phyloP scores from a whole-genome alignment of 1,140 invertebrate genomes.

The Pentalonia nigronervosa region DNA sequence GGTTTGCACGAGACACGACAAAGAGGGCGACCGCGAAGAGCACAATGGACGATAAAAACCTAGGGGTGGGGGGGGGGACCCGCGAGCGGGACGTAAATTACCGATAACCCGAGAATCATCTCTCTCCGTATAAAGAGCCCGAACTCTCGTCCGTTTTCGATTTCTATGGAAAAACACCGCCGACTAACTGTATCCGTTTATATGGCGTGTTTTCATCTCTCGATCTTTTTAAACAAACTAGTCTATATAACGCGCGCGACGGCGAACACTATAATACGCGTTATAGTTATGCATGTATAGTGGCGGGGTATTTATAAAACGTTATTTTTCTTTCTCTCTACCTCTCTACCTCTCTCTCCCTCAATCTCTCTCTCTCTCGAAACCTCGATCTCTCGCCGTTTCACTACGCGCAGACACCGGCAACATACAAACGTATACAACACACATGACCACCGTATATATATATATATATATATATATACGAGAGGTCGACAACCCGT shows the following conservation, averaged over 20 bases:
- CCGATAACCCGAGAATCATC: neutral
- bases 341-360: too few relatives aligned
- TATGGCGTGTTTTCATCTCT: neutral
- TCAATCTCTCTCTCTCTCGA: neutral
- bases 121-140: neutral
- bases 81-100: neutral
- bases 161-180: neutral
- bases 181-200: neutral
- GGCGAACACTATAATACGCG: neutral
- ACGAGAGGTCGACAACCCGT: conserved; percentile 55
- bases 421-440: neutral
- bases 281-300: neutral
- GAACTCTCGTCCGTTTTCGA: conserved; percentile 24
- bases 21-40: neutral
- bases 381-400: neutral
- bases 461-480: too few relatives aligned
- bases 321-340: conserved; percentile 25
- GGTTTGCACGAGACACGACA: neutral
- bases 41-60: neutral
- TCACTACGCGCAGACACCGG: neutral
- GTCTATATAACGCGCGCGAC: neutral
- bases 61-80: neutral
- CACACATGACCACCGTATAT: conserved; percentile 12
- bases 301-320: conserved; percentile 30
- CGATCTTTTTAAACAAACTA: conserved; percentile 32